These are phyloP conservation scores for Volucella bombylans DNA, from an alignment of 2,888 invertebrate species.

Conservation along the genomic window DNA sequence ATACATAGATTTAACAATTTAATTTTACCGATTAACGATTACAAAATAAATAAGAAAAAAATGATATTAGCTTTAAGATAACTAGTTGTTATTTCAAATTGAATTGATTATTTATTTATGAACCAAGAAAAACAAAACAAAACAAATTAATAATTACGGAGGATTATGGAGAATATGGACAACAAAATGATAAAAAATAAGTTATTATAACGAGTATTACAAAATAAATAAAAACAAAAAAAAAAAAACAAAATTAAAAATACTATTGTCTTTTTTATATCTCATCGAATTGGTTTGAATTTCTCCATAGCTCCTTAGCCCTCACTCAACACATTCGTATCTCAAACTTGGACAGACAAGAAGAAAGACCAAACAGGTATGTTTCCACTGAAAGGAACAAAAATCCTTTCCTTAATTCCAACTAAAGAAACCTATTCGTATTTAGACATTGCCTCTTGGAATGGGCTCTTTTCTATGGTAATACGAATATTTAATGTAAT, in stretches of 20 bases:
- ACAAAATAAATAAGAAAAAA: constrained; percentile 43
- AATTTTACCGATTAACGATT: constrained; percentile 54
- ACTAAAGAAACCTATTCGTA: too few species aligned
- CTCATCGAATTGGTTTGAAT: too few species aligned
- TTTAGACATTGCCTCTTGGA: too few species aligned
- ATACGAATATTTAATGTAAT: too few species aligned
- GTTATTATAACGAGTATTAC: constrained; percentile 73
- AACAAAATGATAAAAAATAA: constrained; percentile 68
- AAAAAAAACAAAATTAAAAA: constrained; percentile 26
- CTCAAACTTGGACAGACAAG: too few species aligned
- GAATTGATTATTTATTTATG: constrained; percentile 74
- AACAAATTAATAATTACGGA: constrained; percentile 68
- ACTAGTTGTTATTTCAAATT: constrained; percentile 74
- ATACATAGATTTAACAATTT: constrained; percentile 61
- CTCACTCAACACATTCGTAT: too few species aligned
- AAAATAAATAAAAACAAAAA: constrained; percentile 60
- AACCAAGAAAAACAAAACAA: constrained; percentile 55
- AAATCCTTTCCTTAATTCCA: too few species aligned
- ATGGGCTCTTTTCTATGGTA: too few species aligned
- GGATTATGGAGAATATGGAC: constrained; percentile 71
- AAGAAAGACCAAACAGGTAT: too few species aligned
- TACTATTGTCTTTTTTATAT: constrained; percentile 36
- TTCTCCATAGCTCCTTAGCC: neutral
- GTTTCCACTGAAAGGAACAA: too few species aligned
- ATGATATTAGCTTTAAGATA: constrained; percentile 72